Evolutionary conservation across 2,797 vertebrate genomes (phyloP), one percentile per base, ranked within the genome.

Genomic region (Manis crassicaudata): DNA sequence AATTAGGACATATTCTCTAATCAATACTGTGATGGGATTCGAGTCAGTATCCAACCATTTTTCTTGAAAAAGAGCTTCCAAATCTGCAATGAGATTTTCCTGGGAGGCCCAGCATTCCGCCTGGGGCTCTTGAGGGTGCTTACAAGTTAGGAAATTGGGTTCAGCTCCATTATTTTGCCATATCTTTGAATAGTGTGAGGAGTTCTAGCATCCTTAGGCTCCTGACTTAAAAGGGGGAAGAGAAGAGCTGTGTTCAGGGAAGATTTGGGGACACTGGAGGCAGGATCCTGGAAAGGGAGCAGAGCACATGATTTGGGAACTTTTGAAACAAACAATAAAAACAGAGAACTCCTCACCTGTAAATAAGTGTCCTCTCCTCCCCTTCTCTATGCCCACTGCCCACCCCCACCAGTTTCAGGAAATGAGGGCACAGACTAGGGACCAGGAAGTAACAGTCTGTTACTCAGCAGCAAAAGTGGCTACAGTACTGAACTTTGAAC

Each of bases 361-460:
- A 73, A 56, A 21, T 67, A 58, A 52, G n/a, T 54, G 23, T 7
- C 23, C 4, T 81, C 27, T 60, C 27, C 13, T 86, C 54, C 56
- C 32, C 18, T 46, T 46, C 46, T 46, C 46, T 46, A 46, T 11
- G 12, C 3, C 46, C 46, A 46, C 46, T 12, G 46, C 9, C 37
- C 13, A 37, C 56, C 46, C 58, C 12, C 43, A 29, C 25, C 29
- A 40, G 32, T 95, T 94, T 72, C 83, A 86, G 92, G 80, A 96
- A 96, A 79, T 86, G 62, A 68, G 37, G 46, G 1, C 65, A 35
- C 29, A 60, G 40, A 76, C 37, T 23, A 46, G 18, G n/a, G 83
- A 75, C 40, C 82, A 91, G 83, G 94, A 95, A 94, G 76, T 65
- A 73, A 52, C 86, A 21, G 11, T 54, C 37, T 95, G 80, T 89